Evolutionary conservation across 2,888 invertebrate genomes (phyloP).

Genomic region (Osmoderma eremita): DNA sequence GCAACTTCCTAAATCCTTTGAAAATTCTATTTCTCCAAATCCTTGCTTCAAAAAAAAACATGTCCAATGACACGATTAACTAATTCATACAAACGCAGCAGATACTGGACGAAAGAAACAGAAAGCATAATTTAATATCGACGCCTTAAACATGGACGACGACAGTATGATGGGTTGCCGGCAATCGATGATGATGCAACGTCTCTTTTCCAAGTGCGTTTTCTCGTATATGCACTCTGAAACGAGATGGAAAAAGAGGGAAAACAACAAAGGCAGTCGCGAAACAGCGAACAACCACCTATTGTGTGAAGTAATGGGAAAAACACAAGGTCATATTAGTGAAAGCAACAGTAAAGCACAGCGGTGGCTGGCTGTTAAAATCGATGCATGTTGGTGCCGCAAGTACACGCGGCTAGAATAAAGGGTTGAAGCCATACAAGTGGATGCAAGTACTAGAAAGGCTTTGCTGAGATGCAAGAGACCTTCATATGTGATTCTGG

Average conservation of each 20-base stretch:
- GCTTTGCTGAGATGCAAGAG: background rate
- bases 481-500: no score
- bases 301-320: constrained; percentile 43
- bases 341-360: constrained; percentile 52
- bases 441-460: constrained; percentile 6
- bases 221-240: background rate
- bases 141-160: no score
- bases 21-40: no score
- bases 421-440: constrained; percentile 41
- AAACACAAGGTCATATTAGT: constrained; percentile 50
- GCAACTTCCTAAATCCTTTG: no score
- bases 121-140: no score
- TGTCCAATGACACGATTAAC: no score
- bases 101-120: no score
- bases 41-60: no score
- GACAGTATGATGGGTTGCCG: no score
- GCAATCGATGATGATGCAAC: constrained; percentile 7
- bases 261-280: constrained; percentile 28
- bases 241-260: constrained; percentile 32
- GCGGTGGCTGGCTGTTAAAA: constrained; percentile 33
- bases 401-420: constrained; percentile 29
- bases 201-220: no score
- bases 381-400: constrained; percentile 24
- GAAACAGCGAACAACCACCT: constrained; percentile 29
- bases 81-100: no score